These are phyloP conservation scores for Nipponia nippon DNA, from an alignment of 2,113 vertebrate genomes.

Conservation along the genomic window DNA sequence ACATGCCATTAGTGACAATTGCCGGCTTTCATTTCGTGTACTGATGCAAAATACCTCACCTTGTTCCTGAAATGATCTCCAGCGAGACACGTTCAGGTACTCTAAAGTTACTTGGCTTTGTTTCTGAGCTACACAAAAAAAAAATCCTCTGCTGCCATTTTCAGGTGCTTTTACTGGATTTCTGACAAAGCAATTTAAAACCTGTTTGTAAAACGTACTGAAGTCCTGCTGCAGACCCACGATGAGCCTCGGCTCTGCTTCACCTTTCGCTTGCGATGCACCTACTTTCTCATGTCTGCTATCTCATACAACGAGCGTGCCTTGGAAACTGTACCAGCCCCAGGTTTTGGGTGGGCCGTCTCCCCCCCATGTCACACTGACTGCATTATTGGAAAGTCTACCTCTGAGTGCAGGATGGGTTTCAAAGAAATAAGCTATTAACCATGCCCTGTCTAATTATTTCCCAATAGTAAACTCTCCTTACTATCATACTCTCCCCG, in stretches of 20 bases:
- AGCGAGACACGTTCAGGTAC: accelerated
- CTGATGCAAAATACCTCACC: not conserved
- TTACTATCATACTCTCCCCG: accelerated
- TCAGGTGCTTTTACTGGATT: not conserved
- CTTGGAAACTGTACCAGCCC: not conserved
- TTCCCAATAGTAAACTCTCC: not conserved
- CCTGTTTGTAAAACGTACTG: not conserved
- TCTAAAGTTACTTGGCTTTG: not conserved
- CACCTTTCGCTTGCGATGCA: not conserved
- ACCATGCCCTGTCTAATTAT: not conserved
- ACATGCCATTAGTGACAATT: accelerated
- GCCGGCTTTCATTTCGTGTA: not conserved
- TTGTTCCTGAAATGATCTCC: not conserved
- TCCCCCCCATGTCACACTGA: not conserved
- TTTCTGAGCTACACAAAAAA: not conserved
- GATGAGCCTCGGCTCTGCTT: not conserved
- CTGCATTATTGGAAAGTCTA: not conserved
- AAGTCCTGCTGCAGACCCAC: not conserved
- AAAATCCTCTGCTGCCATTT: not conserved
- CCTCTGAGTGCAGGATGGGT: not conserved
- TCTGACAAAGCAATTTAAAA: not conserved
- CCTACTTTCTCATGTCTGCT: not conserved
- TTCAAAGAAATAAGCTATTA: not conserved
- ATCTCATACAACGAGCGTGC: not conserved
- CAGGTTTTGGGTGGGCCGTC: not conserved